Base-by-base conservation (phyloP, 2,113 vertebrate species). In the Nipponia nippon region DNA sequence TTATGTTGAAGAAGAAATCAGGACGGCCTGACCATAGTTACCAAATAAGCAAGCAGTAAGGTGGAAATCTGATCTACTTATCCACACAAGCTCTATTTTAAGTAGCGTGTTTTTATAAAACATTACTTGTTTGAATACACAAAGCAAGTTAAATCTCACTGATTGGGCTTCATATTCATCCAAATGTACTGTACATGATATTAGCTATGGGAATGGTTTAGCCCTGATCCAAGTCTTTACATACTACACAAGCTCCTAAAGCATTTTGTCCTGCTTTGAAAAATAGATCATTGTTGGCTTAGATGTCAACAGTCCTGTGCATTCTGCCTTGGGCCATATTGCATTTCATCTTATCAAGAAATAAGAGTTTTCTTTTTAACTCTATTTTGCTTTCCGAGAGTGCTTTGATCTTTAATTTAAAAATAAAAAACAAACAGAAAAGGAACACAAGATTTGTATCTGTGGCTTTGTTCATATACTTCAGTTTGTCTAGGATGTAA, bases 311-410 rank as follows among this genome's bases (percentile, higher is more conserved):
- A 83, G 59, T 86, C 96, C 29, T 75, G 76, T 89, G 79, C 53
- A 10, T 75, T 95, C 81, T 91, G 89, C 95, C 92, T 88, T 62
- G 75, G 90, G 96, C 95, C 73, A 92, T 87, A 89, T 80, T 89
- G 58, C 44, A 18, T 96, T 98, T 95, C 61, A 69, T 96, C 81
- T 96, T 96, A 95, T 91, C 91, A 92, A 94, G 90, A 97, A 95
- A 49, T 50, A 76, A 88, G 46, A 76, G 26, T 89, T 85, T 59
- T 95, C 78, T 84, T 91, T 96, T 95, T 77, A 96, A 94, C 32
- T 95, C 63, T 87, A 1, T 90, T 97, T 95, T 84, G 46, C 66
- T 93, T 87, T 96, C 88, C 50, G 19, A 58, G 38, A 87, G 18
- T 4, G 3, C 79, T 97, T 97, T 97, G 95, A 92, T 97, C 73